Conservation (phyloP, 2,113 vertebrate genomes). For the Rousettus leschenaultii region DNA sequence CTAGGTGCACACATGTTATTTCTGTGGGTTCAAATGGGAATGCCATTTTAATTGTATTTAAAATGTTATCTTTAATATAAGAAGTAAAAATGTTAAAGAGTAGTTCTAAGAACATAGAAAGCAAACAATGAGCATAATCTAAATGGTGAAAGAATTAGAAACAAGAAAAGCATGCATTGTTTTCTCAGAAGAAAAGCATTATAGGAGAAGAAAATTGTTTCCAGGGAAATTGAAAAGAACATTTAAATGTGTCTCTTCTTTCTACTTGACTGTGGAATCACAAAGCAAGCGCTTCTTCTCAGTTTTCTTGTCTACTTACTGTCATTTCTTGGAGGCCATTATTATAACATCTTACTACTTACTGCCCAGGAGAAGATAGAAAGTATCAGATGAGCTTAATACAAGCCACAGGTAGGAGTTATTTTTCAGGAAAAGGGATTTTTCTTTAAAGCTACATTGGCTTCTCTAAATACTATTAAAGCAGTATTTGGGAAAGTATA, state of each 20-base stretch:
- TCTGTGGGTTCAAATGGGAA: constrained; percentile 36
- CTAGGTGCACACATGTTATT: constrained; percentile 34
- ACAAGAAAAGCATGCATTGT: not conserved
- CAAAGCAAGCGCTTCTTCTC: not conserved
- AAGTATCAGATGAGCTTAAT: not conserved
- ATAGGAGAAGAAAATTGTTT: constrained; percentile 9
- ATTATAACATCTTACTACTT: not conserved
- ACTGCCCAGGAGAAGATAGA: not conserved
- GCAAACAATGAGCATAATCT: not conserved
- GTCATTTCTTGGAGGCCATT: not conserved
- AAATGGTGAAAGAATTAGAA: not conserved
- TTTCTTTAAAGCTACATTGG: not conserved
- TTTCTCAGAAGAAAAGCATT: constrained; percentile 7
- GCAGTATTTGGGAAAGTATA: not conserved
- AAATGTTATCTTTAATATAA: constrained; percentile 43
- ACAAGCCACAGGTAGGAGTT: not conserved
- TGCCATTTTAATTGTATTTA: constrained; percentile 61
- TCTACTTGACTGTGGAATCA: not conserved
- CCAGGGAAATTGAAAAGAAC: constrained; percentile 30
- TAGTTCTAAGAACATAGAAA: not conserved
- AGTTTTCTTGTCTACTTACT: not conserved
- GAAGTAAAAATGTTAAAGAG: constrained; percentile 34
- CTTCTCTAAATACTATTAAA: not conserved
- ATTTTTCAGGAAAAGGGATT: not conserved
- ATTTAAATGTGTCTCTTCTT: constrained; percentile 8